Evolutionary conservation across 2,797 vertebrate species (phyloP).

Genomic region (Octomys mimax): DNA sequence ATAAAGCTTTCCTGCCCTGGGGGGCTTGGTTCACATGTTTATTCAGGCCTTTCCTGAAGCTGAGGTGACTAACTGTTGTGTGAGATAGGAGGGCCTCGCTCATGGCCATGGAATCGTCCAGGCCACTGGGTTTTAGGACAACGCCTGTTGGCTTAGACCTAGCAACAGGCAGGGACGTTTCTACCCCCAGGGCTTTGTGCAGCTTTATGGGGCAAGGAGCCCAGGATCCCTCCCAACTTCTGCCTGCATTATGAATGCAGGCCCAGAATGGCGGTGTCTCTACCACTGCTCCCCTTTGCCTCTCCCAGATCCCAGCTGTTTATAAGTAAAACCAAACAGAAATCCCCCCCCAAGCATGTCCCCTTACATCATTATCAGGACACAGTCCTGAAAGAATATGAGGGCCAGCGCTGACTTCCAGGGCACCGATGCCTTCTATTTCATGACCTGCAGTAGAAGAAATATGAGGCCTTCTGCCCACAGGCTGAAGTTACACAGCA

Average conservation of each 20-base stretch:
- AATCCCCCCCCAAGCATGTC: not conserved
- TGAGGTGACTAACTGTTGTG: not conserved
- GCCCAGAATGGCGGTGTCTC: too few relatives aligned
- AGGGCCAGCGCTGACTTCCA: not conserved
- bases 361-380: not conserved
- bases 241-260: accelerated
- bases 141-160: not conserved
- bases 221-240: not conserved
- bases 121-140: slow-evolving; percentile 11
- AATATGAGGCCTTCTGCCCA: slow-evolving; percentile 63
- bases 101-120: not conserved
- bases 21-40: slow-evolving; percentile 67
- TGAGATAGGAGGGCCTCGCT: not conserved
- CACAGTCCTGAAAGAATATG: slow-evolving; percentile 3
- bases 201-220: not conserved
- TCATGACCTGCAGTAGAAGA: slow-evolving; percentile 58
- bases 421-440: not conserved
- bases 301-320: not conserved
- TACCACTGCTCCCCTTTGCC: not conserved
- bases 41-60: slow-evolving; percentile 80
- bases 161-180: not conserved
- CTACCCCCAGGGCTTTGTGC: not conserved
- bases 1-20: slow-evolving; percentile 45
- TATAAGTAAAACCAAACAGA: slow-evolving; percentile 14
- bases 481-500: slow-evolving; percentile 20